Conservation (phyloP, 2,113 vertebrate genomes). For the Origma solitaria region DNA sequence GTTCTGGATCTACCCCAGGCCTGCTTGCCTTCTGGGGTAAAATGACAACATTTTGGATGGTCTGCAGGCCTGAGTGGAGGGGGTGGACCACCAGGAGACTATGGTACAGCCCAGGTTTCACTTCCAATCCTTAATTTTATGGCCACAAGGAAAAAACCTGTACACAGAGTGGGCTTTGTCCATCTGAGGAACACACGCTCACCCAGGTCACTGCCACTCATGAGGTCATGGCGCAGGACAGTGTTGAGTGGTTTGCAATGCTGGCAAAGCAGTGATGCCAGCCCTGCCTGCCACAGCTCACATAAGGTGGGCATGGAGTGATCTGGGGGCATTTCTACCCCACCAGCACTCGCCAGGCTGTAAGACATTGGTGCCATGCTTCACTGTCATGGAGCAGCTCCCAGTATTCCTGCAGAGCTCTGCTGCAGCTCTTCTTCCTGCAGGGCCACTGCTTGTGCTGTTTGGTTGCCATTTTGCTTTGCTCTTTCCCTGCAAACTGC, state of each 20-base stretch:
- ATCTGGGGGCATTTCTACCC: neutral
- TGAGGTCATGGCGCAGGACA: neutral
- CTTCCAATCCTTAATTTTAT: slow-evolving; percentile 55
- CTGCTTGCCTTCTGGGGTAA: slow-evolving; percentile 37
- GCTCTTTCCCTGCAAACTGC: neutral
- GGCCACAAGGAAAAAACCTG: slow-evolving; percentile 30
- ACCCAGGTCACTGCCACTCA: neutral
- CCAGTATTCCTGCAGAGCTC: neutral
- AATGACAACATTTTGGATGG: slow-evolving; percentile 32
- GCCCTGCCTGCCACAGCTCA: neutral
- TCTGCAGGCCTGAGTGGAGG: neutral
- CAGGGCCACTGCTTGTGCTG: no score
- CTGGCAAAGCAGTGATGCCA: rapidly evolving
- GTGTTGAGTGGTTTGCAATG: rapidly evolving
- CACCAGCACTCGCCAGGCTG: rapidly evolving
- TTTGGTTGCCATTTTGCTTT: neutral
- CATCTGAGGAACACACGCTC: slow-evolving; percentile 23
- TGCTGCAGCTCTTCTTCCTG: neutral
- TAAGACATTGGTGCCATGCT: neutral
- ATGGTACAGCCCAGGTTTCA: slow-evolving; percentile 44
- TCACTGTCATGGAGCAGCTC: rapidly evolving
- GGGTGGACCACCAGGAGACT: slow-evolving; percentile 15
- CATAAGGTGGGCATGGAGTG: rapidly evolving
- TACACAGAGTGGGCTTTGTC: slow-evolving; percentile 64
- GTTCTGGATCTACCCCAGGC: neutral